These are phyloP conservation scores for Aurelia aurita complex sp. Pacific DNA, from an alignment of 30 jellyfish, hydroid and myxozoan species.

Conservation along the genomic window DNA sequence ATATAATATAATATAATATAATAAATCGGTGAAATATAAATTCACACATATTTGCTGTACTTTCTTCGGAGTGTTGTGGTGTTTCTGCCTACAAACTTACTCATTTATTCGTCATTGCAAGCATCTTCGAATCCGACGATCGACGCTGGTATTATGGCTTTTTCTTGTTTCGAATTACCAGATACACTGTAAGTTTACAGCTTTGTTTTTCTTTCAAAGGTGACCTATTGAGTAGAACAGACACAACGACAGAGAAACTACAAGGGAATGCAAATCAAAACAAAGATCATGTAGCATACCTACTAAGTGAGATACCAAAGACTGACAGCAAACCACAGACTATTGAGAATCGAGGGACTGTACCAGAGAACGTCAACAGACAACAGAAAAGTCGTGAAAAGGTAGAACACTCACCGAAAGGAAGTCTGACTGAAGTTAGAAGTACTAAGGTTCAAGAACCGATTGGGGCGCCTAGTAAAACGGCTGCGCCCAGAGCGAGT, in stretches of 20 bases:
- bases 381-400: slow-evolving; percentile 2
- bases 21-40: too few species aligned
- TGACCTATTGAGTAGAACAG: slow-evolving; percentile 72
- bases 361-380: not conserved
- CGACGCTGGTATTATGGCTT: too few species aligned
- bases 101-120: too few species aligned
- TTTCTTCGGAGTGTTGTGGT: too few species aligned
- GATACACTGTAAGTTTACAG: not conserved
- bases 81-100: too few species aligned
- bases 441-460: not conserved
- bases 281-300: slow-evolving; percentile 4
- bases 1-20: too few species aligned
- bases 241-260: slow-evolving; percentile 28
- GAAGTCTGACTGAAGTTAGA: not conserved
- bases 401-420: not conserved
- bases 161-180: too few species aligned
- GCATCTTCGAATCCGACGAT: too few species aligned
- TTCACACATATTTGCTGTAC: too few species aligned
- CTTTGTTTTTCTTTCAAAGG: slow-evolving; percentile 23
- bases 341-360: not conserved
- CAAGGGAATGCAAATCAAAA: slow-evolving; percentile 9
- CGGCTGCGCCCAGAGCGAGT: not conserved
- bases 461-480: not conserved
- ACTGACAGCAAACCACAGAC: slow-evolving; percentile 20
- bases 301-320: slow-evolving; percentile 14